Conservation (phyloP, 2,888 invertebrate species). For the Brachyptera risi region DNA sequence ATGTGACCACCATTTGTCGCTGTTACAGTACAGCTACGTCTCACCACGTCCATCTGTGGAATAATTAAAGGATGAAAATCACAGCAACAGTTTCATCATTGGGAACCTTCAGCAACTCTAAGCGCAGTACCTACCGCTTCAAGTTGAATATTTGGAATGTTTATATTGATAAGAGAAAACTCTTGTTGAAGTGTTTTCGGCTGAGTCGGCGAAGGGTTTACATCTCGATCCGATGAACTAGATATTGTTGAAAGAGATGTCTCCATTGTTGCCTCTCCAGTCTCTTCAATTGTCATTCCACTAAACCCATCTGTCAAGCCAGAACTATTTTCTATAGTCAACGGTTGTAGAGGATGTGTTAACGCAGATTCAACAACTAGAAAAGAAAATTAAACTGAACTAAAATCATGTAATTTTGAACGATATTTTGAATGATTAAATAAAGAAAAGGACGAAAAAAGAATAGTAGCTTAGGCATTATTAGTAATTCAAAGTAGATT, state of each 20-base stretch:
- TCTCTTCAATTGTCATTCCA: neutral
- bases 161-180: constrained; percentile 69
- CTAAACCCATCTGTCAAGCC: constrained; percentile 3
- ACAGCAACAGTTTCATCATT: no score
- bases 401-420: neutral
- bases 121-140: constrained; percentile 42
- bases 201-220: constrained; percentile 39
- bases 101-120: neutral
- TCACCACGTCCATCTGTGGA: constrained; percentile 51
- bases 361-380: constrained; percentile 27
- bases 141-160: constrained; percentile 65
- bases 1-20: constrained; percentile 52
- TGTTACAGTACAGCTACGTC: constrained; percentile 56
- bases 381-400: neutral
- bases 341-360: constrained; percentile 23
- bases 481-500: no score
- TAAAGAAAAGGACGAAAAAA: no score
- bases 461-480: no score
- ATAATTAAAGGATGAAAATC: neutral
- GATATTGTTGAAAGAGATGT: constrained; percentile 15
- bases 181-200: constrained; percentile 66
- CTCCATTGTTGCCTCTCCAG: constrained; percentile 13
- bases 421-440: no score
- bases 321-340: neutral
- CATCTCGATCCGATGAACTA: constrained; percentile 20